These are phyloP conservation scores for Leucoraja erinaceus DNA, from an alignment of 2,113 vertebrate species.

Conservation along the genomic window DNA sequence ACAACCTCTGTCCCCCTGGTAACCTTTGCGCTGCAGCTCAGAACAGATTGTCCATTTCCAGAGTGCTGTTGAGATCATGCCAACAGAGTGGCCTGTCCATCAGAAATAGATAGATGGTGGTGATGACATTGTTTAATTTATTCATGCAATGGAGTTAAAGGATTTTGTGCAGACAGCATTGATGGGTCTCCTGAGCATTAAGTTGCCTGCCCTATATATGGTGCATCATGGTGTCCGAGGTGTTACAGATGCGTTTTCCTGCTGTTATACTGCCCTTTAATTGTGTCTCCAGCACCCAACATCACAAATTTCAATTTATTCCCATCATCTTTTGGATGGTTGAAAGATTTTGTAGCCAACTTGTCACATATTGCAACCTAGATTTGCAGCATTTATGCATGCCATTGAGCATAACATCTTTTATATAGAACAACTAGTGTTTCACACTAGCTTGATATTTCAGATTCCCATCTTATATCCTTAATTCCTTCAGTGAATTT, in stretches of 20 bases:
- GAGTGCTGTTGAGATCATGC: too few species aligned
- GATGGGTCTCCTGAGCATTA: too few species aligned
- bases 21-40: too few species aligned
- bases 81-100: too few species aligned
- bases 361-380: not conserved
- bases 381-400: not conserved
- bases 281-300: not conserved
- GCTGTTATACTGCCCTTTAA: not conserved
- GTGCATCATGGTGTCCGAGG: too few species aligned
- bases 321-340: not conserved
- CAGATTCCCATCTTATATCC: not conserved
- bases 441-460: not conserved
- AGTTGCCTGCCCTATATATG: too few species aligned
- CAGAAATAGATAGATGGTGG: too few species aligned
- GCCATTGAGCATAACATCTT: not conserved
- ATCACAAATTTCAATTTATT: not conserved
- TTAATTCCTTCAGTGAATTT: not conserved
- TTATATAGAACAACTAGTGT: not conserved
- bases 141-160: too few species aligned
- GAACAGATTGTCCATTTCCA: too few species aligned
- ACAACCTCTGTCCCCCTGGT: too few species aligned
- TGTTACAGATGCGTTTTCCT: not conserved
- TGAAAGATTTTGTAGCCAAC: not conserved
- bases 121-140: too few species aligned
- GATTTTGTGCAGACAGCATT: too few species aligned